A percentile compares a stretch with the other conserved stretches of the same genome.
phyloP scores from a whole-genome alignment of 2,888 invertebrate genomes.

The Caenorhabditis sinica region DNA sequence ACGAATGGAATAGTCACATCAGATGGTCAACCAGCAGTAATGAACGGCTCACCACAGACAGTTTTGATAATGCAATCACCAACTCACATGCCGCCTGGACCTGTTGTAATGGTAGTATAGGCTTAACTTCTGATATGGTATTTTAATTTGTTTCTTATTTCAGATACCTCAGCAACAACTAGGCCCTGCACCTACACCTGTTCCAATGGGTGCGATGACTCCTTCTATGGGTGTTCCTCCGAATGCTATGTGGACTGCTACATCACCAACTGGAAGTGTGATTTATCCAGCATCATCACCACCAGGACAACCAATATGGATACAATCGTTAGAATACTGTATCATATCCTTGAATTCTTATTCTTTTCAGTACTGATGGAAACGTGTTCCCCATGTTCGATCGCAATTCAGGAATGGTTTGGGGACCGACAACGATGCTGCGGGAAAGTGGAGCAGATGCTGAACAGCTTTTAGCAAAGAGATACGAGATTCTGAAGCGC shows the following conservation, averaged over 20 bases:
- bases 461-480: constrained; percentile 73
- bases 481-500: constrained; percentile 76
- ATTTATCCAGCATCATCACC: constrained; percentile 57
- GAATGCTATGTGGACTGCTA: constrained; percentile 40
- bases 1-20: constrained; percentile 1
- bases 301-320: constrained; percentile 60
- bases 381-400: constrained; percentile 53
- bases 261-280: constrained; percentile 60
- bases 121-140: neutral
- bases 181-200: constrained; percentile 27
- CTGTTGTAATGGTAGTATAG: constrained; percentile 48
- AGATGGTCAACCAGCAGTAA: constrained; percentile 5
- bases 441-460: constrained; percentile 69
- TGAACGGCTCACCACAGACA: constrained; percentile 35
- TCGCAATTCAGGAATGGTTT: constrained; percentile 40
- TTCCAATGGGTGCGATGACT: constrained; percentile 32
- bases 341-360: neutral
- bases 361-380: constrained; percentile 46
- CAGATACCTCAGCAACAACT: constrained; percentile 42
- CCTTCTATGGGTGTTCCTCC: constrained; percentile 41
- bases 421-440: constrained; percentile 52
- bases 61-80: constrained; percentile 58
- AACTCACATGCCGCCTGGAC: constrained; percentile 35
- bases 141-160: neutral
- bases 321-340: constrained; percentile 45